Percentiles rank a stretch among this genome's conserved stretches.
These are phyloP conservation scores for Gobio gobio DNA, from an alignment of 2,113 vertebrate species.

Conservation along the genomic window DNA sequence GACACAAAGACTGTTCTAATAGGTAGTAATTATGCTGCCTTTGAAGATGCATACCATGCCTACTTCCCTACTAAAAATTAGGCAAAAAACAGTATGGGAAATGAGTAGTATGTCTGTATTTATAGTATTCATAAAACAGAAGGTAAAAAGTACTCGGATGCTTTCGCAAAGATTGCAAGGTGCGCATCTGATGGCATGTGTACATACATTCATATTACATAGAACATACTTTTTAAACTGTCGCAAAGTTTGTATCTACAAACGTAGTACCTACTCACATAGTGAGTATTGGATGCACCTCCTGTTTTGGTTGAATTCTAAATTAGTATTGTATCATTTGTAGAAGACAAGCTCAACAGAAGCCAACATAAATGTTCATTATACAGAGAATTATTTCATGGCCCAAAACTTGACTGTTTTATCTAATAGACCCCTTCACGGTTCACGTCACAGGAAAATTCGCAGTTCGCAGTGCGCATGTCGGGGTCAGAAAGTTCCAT, in stretches of 20 bases:
- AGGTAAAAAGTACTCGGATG: not conserved
- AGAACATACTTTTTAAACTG: not conserved
- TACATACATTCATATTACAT: not conserved
- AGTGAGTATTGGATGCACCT: not conserved
- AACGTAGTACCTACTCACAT: not conserved
- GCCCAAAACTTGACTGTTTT: not conserved
- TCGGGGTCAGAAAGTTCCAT: too few relatives aligned
- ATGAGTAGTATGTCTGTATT: not conserved
- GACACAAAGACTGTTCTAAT: not conserved
- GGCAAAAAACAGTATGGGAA: not conserved
- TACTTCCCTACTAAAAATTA: not conserved
- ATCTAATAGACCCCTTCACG: not conserved
- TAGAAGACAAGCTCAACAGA: not conserved
- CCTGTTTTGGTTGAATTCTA: not conserved
- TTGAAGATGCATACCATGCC: not conserved
- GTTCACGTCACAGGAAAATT: too few relatives aligned
- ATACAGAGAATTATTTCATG: not conserved
- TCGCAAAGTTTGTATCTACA: not conserved
- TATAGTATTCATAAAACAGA: not conserved
- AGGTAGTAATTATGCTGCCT: not conserved
- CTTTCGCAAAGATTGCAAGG: not conserved
- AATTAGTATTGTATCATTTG: not conserved
- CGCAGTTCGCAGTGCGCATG: too few relatives aligned
- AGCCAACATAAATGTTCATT: not conserved
- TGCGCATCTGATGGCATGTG: not conserved